Evolutionary conservation across 2,113 vertebrate genomes (phyloP), one percentile per base, ranked within the genome.

Genomic region (Dicerorhinus sumatrensis): DNA sequence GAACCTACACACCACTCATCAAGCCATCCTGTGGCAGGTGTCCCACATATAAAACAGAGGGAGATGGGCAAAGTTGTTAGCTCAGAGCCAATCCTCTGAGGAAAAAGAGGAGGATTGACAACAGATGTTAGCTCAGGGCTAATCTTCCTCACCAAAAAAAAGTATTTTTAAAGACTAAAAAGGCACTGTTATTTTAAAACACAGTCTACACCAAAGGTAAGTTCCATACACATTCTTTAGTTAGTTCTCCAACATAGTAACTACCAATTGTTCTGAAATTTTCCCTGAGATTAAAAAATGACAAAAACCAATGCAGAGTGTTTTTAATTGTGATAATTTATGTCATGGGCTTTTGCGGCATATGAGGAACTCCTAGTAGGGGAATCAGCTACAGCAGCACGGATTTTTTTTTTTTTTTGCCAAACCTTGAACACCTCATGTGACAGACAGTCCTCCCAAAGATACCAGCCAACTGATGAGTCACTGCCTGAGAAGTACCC

Each of bases 221-320:
- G 46, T 56, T 60, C n/a, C 73, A 90, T 29, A 36, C 29, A 65
- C 39, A 86, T 73, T 70, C 62, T 81, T 79, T 63, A 86, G 48
- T n/a, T 91, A 72, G 36, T 84, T 94, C 36, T 88, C 62, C 62
- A 79, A 54, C 10, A 54, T 86, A 58, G 54, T 80, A 58, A 42
- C 76, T 92, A 92, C 17, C 20, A 82, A 23, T 8, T 85, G 9
- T 31, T 97, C 84, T 60, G 91, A 89, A 21, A 95, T 73, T 96
- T 94, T 80, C 33, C 51, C 88, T 96, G 31, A 42, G 39, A n/a
- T 89, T 51, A 76, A 54, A 58, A 17, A 72, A 1, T 80, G 1
- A 87, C 29, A 54, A 62, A 80, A 72, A 42, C 6, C 87, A 63
- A 17, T n/a, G 42, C 42, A 56, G n/a, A 62, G 17, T 36, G 29